Evolutionary conservation across 2,797 vertebrate genomes (phyloP).

Genomic region (Chiropotes sagulatus): DNA sequence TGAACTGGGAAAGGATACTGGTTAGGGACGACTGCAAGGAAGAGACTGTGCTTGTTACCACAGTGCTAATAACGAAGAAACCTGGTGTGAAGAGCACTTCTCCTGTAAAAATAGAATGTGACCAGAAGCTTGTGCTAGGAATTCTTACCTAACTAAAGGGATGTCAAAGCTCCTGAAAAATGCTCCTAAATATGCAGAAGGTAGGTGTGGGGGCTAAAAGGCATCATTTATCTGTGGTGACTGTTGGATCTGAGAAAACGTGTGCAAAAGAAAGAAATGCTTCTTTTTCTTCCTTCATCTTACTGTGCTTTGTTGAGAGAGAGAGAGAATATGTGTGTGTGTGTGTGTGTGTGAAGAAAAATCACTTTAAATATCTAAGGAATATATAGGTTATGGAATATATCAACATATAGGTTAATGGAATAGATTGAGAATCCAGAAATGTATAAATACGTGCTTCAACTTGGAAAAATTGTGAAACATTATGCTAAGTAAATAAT

Average conservation of each 20-base stretch:
- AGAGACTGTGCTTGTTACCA: too few relatives aligned
- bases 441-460: background rate
- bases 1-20: background rate
- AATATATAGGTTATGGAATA: background rate
- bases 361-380: background rate
- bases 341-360: background rate
- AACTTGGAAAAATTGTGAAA: background rate
- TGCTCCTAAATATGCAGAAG: background rate
- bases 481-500: background rate
- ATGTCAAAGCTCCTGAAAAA: background rate
- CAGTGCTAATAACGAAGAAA: background rate
- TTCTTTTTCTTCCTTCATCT: background rate
- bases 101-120: background rate
- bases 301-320: background rate
- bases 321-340: too few relatives aligned
- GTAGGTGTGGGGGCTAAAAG: rapidly evolving
- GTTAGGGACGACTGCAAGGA: too few relatives aligned
- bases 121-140: background rate
- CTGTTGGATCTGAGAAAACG: background rate
- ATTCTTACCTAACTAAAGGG: background rate
- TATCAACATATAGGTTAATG: background rate
- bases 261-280: background rate
- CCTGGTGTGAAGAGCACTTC: background rate
- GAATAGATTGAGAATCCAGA: background rate
- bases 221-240: background rate